phyloP scores from a whole-genome alignment of 2,797 vertebrate species.

The Gallinago stenura region DNA sequence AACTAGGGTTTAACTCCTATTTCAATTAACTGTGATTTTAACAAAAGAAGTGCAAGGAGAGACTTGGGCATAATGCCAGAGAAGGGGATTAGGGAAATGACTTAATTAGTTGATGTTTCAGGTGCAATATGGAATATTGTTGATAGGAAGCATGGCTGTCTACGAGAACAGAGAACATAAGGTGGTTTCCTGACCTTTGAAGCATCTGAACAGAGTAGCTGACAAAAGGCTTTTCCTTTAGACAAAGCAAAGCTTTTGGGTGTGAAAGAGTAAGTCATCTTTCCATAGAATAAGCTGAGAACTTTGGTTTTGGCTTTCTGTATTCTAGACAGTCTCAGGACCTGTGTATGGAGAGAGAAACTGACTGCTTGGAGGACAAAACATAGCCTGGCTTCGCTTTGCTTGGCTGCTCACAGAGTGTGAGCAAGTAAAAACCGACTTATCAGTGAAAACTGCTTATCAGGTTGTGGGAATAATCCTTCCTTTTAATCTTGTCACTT shows the following conservation, averaged over 20 bases:
- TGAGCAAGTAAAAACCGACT: not conserved
- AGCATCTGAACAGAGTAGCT: not conserved
- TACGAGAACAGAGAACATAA: not conserved
- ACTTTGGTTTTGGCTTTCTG: not conserved
- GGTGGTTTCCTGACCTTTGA: not conserved
- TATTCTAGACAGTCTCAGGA: not conserved
- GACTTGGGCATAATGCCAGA: not conserved
- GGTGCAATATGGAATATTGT: not conserved
- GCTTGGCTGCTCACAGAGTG: not conserved
- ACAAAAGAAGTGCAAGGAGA: not conserved
- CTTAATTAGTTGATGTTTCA: not conserved
- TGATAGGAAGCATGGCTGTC: not conserved
- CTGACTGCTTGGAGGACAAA: not conserved
- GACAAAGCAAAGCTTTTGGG: not conserved
- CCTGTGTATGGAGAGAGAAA: not conserved
- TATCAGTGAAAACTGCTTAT: not conserved
- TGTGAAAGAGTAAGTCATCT: not conserved
- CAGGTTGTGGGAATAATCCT: not conserved
- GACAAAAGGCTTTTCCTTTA: not conserved
- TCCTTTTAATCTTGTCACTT: not conserved
- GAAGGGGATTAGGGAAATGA: not conserved
- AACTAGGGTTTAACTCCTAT: not conserved
- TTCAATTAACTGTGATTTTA: not conserved
- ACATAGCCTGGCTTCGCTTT: not conserved
- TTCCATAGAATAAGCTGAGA: not conserved